Base-by-base conservation (phyloP, 2,888 invertebrate species). In the Trichogramma dendrolimi region DNA sequence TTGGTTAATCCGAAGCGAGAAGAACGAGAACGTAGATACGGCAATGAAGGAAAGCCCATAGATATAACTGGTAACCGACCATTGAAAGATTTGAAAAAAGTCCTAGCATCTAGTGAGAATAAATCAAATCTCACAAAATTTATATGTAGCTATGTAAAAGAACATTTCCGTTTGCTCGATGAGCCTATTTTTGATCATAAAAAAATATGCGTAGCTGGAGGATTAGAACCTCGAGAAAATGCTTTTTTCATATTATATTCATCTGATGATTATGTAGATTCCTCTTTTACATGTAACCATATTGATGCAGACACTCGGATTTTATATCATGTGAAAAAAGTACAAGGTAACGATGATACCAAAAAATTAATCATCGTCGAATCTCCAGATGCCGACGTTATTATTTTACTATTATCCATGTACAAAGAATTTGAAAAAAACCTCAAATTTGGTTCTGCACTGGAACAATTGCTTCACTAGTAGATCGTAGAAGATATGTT, bases 21-120 rank as follows among this genome's bases (percentile, higher is more conserved):
- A 55, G 55, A 55, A 55, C 6, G 55, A 43, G 11, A 5, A 6
- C 41, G 55, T 11, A 40, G 55, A 8, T 55, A 55, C 11, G 55
- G 43, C 44, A 55, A 8, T 1, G 27, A 11, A 7, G 43, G 44
- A 27, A 55, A n/a, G 1, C 7, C n/a, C 5, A 6, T 42, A n/a
- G 43, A 55, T 42, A 55, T 55, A 14, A 43, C 44, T 6, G 43
- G 42, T 7, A 44, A 44, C n/a, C 10, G 55, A 43, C 8, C 44
- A 5, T 11, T 55, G 5, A 27, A 50, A 11, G 51, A 58, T 58
- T 41, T 51, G 7, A 50, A 58, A 11, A 40, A n/a, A 11, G 50
- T 58, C 5, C 38, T 51, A 50, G 41, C 58, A 40, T 50, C 49
- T 39, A 50, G 50, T 50, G 11, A 58, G 49, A 51, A 58, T 41